phyloP scores from a whole-genome alignment of 2,113 vertebrate species.

The Lutjanus erythropterus region DNA sequence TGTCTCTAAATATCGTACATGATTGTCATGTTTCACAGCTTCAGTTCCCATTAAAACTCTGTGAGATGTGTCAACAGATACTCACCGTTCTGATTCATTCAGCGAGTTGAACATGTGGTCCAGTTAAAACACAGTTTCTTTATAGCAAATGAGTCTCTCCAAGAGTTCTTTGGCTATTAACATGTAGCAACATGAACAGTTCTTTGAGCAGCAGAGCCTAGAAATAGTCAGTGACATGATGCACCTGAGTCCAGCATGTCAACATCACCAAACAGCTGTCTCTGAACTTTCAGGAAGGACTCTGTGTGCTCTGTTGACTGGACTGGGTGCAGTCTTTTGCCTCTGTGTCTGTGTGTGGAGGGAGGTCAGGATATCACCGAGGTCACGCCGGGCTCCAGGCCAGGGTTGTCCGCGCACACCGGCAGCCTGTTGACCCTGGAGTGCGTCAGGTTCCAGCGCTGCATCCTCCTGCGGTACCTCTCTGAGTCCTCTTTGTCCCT shows the following conservation, averaged over 20 bases:
- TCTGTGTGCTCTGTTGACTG: not conserved
- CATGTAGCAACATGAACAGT: not conserved
- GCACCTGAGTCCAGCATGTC: not conserved
- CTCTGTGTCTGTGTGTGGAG: not conserved
- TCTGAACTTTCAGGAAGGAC: not conserved
- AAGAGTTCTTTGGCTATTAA: not conserved
- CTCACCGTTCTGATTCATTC: not conserved
- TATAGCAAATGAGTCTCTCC: not conserved
- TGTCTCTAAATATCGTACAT: not conserved
- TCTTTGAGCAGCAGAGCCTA: not conserved
- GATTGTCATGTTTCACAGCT: not conserved
- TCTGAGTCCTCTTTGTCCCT: constrained; percentile 71
- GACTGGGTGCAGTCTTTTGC: not conserved
- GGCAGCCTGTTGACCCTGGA: constrained; percentile 1
- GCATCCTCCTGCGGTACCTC: constrained; percentile 66
- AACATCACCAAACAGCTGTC: not conserved
- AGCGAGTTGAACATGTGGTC: not conserved
- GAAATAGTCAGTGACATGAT: not conserved
- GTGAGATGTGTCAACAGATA: not conserved
- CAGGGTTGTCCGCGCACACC: constrained; percentile 26
- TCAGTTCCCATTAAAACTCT: not conserved
- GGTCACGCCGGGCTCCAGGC: constrained; percentile 38
- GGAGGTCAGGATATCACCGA: constrained; percentile 59
- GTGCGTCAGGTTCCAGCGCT: constrained; percentile 72
- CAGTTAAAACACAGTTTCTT: not conserved